A percentile compares a stretch with the other conserved stretches of the same genome.
Conservation (phyloP, 2,797 vertebrate genomes). For the Mus spretus region DNA sequence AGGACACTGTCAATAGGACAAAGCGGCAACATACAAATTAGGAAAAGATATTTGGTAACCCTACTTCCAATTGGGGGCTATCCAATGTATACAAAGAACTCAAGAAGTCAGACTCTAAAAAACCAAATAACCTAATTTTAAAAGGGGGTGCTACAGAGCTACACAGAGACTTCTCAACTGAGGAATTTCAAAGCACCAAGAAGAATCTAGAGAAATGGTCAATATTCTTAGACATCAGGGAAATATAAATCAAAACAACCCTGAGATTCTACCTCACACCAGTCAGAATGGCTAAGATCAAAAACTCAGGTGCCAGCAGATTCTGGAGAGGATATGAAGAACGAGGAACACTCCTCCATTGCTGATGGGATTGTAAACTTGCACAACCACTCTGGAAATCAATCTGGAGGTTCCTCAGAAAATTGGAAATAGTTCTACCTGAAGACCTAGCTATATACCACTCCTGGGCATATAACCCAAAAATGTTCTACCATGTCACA, state of each 20-base stretch:
- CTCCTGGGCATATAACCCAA: not conserved
- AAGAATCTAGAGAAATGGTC: not conserved
- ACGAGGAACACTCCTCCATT: not conserved
- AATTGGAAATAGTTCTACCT: not conserved
- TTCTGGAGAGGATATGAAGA: not conserved
- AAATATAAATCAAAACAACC: not conserved
- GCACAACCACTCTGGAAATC: not conserved
- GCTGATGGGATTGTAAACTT: not conserved
- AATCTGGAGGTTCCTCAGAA: not conserved
- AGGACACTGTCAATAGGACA: not conserved
- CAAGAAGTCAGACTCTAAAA: not conserved
- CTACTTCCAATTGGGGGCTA: not conserved
- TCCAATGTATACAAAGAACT: not conserved
- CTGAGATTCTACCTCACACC: not conserved
- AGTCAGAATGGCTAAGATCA: not conserved
- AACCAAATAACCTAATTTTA: not conserved
- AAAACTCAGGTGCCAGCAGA: not conserved
- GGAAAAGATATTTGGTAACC: not conserved
- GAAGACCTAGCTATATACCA: not conserved
- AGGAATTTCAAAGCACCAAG: accelerated
- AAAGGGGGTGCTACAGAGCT: not conserved
- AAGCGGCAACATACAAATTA: not conserved
- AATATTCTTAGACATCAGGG: not conserved
- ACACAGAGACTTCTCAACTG: not conserved
- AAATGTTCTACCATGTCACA: not conserved